Evolutionary conservation across 1,140 invertebrate genomes (phyloP).

Genomic region (Drosophila lini): DNA sequence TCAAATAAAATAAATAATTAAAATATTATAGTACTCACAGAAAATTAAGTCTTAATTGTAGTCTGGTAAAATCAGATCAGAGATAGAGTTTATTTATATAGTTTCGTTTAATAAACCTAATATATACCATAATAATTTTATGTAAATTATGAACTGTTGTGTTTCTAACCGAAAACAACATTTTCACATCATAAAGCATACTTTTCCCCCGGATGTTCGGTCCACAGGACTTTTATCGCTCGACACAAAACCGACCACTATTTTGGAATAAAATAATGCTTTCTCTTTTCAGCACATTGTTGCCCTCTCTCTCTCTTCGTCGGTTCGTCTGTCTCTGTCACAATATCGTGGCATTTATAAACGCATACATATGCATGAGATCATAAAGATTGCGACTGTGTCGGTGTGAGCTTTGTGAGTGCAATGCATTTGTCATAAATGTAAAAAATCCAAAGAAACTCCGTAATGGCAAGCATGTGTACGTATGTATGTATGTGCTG

Average conservation of each 20-base stretch:
- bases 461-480: constrained; percentile 63
- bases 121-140: background rate
- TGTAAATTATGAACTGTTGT: background rate
- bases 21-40: background rate
- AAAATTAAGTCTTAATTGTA: background rate
- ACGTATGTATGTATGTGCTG: constrained; percentile 29
- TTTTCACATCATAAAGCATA: constrained; percentile 10
- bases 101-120: no score
- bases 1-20: background rate
- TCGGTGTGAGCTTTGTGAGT: constrained; percentile 33
- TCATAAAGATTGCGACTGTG: constrained; percentile 63
- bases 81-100: background rate
- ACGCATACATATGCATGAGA: constrained; percentile 76
- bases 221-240: constrained; percentile 26
- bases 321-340: constrained; percentile 15
- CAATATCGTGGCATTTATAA: constrained; percentile 69
- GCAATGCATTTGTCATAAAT: constrained; percentile 73
- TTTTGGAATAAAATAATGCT: constrained; percentile 44
- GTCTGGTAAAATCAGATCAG: background rate
- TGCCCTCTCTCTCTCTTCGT: constrained; percentile 5
- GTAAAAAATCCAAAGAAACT: constrained; percentile 58
- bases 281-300: constrained; percentile 4
- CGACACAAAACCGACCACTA: constrained; percentile 26
- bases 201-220: constrained; percentile 16
- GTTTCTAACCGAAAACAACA: background rate